Percentiles rank a stretch among this genome's conserved stretches.
Conservation (phyloP, 2,797 vertebrate species). For the Emydoidea blandingii region DNA sequence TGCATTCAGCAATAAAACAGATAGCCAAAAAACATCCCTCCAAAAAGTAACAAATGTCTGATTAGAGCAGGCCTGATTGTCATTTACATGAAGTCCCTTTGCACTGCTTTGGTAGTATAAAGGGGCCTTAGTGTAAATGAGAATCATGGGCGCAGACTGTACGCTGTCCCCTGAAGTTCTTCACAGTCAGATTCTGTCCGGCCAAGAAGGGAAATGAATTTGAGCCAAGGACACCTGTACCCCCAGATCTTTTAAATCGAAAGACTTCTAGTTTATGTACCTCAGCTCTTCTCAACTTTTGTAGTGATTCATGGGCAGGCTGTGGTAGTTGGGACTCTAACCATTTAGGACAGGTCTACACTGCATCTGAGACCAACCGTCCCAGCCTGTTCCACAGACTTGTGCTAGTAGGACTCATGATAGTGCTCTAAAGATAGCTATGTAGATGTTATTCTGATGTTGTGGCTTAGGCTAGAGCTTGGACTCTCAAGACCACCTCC, state of each 20-base stretch:
- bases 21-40: background rate
- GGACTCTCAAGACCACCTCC: background rate
- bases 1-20: rapidly evolving
- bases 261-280: background rate
- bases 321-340: background rate
- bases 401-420: too few relatives aligned
- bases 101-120: background rate
- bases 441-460: background rate
- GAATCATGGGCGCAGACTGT: background rate
- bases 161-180: background rate
- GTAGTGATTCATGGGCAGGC: background rate
- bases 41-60: background rate
- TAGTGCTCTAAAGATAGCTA: too few relatives aligned
- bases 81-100: background rate
- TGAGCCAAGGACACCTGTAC: background rate
- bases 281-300: background rate
- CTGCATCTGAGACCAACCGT: too few relatives aligned
- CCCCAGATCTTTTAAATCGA: background rate
- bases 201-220: background rate
- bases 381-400: too few relatives aligned
- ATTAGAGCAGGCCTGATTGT: background rate
- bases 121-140: background rate
- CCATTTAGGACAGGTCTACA: background rate
- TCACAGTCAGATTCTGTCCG: background rate
- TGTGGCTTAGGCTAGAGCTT: background rate